Evolutionary conservation across 1,140 invertebrate genomes (phyloP).

Genomic region (Drosophila nigromelanica): DNA sequence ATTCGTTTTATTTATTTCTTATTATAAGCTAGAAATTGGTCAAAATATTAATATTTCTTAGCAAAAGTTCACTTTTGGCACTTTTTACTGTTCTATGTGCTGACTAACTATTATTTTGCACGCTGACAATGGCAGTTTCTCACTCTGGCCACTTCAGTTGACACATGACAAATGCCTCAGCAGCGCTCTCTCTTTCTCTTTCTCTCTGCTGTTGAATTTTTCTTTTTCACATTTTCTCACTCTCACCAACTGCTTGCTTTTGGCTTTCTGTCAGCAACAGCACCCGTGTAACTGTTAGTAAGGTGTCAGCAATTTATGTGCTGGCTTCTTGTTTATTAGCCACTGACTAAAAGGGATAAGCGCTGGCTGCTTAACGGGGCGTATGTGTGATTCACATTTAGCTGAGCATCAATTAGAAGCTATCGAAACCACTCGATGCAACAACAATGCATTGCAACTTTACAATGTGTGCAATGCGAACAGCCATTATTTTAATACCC

Average conservation of each 20-base stretch:
- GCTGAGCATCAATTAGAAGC: slow-evolving; percentile 55
- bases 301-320: slow-evolving; percentile 57
- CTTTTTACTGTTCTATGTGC: neutral
- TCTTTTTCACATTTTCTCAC: neutral
- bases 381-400: slow-evolving; percentile 38
- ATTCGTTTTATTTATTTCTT: too few relatives aligned
- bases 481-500: slow-evolving; percentile 3
- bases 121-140: slow-evolving; percentile 24
- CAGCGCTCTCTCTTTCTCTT: neutral
- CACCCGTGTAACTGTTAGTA: slow-evolving; percentile 32
- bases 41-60: too few relatives aligned
- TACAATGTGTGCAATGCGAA: slow-evolving; percentile 18
- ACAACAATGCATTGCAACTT: slow-evolving; percentile 34
- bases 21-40: too few relatives aligned
- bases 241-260: neutral
- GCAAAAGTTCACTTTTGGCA: neutral
- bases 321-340: slow-evolving; percentile 54
- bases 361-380: slow-evolving; percentile 30
- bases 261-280: slow-evolving; percentile 12
- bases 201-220: neutral
- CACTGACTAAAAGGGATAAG: slow-evolving; percentile 53
- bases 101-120: slow-evolving; percentile 5
- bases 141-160: slow-evolving; percentile 17
- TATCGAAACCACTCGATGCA: slow-evolving; percentile 12
- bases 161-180: slow-evolving; percentile 38